Base-by-base conservation (phyloP, 2,888 invertebrate species). In the Matsumyia berberina region DNA sequence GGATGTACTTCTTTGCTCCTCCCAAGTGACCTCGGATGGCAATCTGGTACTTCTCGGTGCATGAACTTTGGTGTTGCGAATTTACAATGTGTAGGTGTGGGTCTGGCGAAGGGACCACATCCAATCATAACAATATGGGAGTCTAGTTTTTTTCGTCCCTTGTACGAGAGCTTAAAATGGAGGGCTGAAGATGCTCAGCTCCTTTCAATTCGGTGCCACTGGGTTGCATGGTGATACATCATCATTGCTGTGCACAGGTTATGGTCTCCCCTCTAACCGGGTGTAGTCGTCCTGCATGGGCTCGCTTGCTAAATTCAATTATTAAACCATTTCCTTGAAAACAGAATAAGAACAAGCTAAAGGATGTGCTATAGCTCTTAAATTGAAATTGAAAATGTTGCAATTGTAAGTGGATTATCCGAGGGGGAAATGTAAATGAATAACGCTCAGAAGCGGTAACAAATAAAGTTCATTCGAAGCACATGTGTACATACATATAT, bases 341-440 rank as follows among this genome's bases (percentile, higher is more conserved):
- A 66, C 49, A 70, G 70, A 64, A 64, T 64, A 74, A 80, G 69
- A 74, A 64, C 79, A 51, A 62, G 60, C 35, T 44, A 31, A 70
- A 66, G 77, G 82, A 77, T 77, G 72, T 77, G 66, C 64, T 44
- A 37, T 76, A 17, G 62, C 73, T 46, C 69, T 67, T 57, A 83
- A 69, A 79, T 73, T 79, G 79, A 74, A 83, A 83, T 79, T 79
- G 83, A 74, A 83, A 83, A 83, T 73, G 73, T 73, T 83, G 79
- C 73, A 83, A 73, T 83, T 73, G 73, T 69, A 83, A 83, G 73
- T 83, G 69, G 64, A 83, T 83, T 83, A 83, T 83, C 78, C 72
- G 35, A 24, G 24, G 53, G 69, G 79, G 29, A 78, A 74, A 79
- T 83, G 67, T 83, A 83, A 83, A 69, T 74, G 79, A 74, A 83